Conservation (phyloP, 2,113 vertebrate genomes). For the Apaloderma vittatum region DNA sequence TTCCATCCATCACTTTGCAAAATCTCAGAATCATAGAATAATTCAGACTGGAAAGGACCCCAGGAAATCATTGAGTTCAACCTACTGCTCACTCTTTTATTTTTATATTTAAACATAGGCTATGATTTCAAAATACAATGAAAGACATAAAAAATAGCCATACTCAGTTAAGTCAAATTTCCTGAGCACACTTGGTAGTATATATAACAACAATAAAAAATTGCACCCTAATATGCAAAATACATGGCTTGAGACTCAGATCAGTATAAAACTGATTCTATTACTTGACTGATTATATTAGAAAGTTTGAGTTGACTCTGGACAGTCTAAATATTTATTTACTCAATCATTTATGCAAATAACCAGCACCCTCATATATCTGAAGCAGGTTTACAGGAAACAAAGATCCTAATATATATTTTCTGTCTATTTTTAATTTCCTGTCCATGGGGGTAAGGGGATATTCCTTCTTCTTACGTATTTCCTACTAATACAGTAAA, state of each 20-base stretch:
- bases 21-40: background rate
- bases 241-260: background rate
- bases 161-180: background rate
- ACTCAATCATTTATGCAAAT: background rate
- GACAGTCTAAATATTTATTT: background rate
- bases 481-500: background rate
- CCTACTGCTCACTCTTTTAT: background rate
- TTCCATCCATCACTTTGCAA: background rate
- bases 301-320: background rate
- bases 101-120: background rate
- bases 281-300: background rate
- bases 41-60: background rate
- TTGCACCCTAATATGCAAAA: background rate
- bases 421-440: background rate
- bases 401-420: background rate
- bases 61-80: background rate
- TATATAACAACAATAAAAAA: background rate
- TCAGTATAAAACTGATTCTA: background rate
- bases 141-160: background rate
- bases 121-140: background rate
- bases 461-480: background rate
- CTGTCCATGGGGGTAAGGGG: fast-evolving
- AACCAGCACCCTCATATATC: background rate
- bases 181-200: background rate
- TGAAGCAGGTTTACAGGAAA: background rate